Conservation (phyloP, 2,113 vertebrate species). For the Pseudorhombus dupliciocellatus region DNA sequence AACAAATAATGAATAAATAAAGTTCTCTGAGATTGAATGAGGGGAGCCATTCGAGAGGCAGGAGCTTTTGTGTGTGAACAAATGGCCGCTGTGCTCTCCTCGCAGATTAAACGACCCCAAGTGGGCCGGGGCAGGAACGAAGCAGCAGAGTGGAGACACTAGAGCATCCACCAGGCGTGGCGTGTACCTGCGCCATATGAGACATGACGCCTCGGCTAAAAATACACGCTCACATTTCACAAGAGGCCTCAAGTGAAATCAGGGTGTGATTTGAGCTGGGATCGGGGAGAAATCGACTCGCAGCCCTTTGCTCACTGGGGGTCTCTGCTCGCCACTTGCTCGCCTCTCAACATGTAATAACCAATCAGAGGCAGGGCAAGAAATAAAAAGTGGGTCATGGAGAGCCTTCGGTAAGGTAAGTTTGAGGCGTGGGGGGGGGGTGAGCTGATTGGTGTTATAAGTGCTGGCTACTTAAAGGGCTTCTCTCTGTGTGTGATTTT, state of each 20-base stretch:
- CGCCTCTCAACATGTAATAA: slow-evolving; percentile 18
- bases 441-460: slow-evolving; percentile 49
- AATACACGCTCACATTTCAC: slow-evolving; percentile 3
- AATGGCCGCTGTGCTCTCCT: slow-evolving; percentile 17
- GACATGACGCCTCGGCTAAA: background rate
- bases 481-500: background rate
- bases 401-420: slow-evolving; percentile 13
- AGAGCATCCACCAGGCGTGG: background rate
- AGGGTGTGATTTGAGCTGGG: slow-evolving; percentile 12
- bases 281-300: background rate
- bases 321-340: background rate
- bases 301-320: slow-evolving; percentile 6
- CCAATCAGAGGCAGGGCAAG: background rate
- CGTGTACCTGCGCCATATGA: background rate
- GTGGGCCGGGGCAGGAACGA: slow-evolving; percentile 9
- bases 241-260: background rate
- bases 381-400: background rate
- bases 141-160: background rate
- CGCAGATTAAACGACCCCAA: slow-evolving; percentile 21
- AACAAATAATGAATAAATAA: slow-evolving; percentile 78
- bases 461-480: slow-evolving; percentile 13
- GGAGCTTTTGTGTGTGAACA: slow-evolving; percentile 8
- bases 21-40: slow-evolving; percentile 60
- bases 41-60: slow-evolving; percentile 52
- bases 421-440: slow-evolving; percentile 8